Evolutionary conservation across 1,140 invertebrate species (phyloP), one percentile per base, ranked within the genome.

Genomic region (Drosophila tsacasi): DNA sequence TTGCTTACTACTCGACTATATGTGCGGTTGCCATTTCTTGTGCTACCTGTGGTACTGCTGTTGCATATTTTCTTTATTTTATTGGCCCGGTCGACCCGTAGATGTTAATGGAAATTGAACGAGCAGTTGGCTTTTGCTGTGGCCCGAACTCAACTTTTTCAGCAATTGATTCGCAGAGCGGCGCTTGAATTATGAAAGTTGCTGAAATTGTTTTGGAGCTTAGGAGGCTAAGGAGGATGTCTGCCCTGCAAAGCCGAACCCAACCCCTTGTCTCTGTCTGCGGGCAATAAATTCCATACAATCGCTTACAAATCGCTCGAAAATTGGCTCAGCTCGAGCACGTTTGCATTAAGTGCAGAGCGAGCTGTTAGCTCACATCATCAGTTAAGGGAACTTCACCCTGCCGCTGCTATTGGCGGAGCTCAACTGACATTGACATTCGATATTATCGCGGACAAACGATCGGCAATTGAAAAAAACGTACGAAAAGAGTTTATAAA

Each of bases 71-170:
- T 90, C 74, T 68, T 69, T 81, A 81, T 84, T 87, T 87, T 84
- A 81, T 87, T 77, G 84, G 81, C 69, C 44, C 68, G 65, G 60
- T 77, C 76, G 59, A 46, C 15, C 62, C 50, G 76, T 63, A 73
- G 67, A 86, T 85, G 83, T 85, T 86, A 87, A 87, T 87, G 83
- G 84, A 89, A 87, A 89, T 89, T 89, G 80, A 87, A 83, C 72
- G 76, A 65, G 71, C 79, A 67, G 52, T 77, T 77, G 84, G 50
- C 67, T 47, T 57, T 75, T 67, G 83, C 47, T 69, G 68, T 40
- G 80, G 47, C 62, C 63, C 59, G 32, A 63, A 46, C 63, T 35
- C 57, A 54, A 78, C 65, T 84, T 84, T 86, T 67, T 64, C 40
- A 57, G 59, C 54, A 78, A 25, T 64, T 30, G 65, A 57, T 37